Evolutionary conservation across 1,140 invertebrate genomes (phyloP), one percentile per base, ranked within the genome.

Genomic region (Parasteatoda tepidariorum): DNA sequence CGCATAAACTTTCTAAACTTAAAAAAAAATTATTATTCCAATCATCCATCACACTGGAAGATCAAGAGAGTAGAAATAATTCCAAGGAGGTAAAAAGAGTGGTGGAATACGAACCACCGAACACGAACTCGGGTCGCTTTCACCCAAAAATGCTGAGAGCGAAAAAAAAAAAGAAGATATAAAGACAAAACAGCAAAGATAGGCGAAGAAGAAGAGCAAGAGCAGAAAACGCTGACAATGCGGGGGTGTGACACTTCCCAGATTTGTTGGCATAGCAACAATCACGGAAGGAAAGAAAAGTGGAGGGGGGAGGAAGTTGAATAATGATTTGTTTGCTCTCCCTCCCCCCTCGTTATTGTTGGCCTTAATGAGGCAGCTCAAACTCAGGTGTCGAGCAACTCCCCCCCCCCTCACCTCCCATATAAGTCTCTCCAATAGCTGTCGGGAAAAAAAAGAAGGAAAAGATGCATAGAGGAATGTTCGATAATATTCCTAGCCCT

Each of bases 221-320:
- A 54, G 68, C 15, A 59, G 71, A 79, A 79, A 79, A 68, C 64
- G 76, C 76, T 79, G 76, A 79, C 76, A 79, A 61, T 18, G 48
- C 76, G 48, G 41, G 70, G 22, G 76, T 30, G 64, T 79, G 76
- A 79, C 76, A 79, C 76, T 67, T 79, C 59, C 76, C 76, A 79
- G 76, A 79, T 79, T 79, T 79, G 76, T 79, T 79, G 76, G 76
- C 76, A 79, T 79, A 79, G 76, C 76, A 79, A 79, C 76, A 79
- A 79, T 79, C 76, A 79, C 34, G 76, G 61, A 30, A 33, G 33
- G 7, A 24, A 11, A 54, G 7, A n/a, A 33, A 30, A 13, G 13
- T 18, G 41, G 55, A 24, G 28, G 74, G 24, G 34, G 74, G 57
- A 55, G 30, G 61, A 33, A 48, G 62, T 48, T 33, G 76, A 79